These are phyloP conservation scores for Psammodynastes pulverulentus DNA, from an alignment of 2,113 vertebrate genomes.

Conservation along the genomic window DNA sequence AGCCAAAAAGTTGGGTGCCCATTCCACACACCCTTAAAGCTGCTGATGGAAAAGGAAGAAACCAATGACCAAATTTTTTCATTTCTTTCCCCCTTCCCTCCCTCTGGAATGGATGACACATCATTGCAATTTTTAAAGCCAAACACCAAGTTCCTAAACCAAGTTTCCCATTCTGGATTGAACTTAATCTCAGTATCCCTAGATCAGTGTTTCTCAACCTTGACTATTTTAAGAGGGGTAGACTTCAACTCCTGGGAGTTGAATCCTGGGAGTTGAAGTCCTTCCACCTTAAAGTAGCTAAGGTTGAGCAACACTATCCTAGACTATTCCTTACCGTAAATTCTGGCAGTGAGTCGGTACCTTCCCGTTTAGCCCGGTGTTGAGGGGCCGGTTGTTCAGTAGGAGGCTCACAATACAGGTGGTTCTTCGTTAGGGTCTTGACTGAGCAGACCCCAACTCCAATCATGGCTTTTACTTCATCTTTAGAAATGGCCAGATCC, in stretches of 20 bases:
- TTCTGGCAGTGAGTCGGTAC: conserved; percentile 81
- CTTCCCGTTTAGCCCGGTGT: conserved; percentile 76
- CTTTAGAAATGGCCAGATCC: conserved; percentile 92
- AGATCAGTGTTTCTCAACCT: too few species aligned
- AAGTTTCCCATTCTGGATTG: not conserved
- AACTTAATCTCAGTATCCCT: not conserved
- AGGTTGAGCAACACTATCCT: too few species aligned
- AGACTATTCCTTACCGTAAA: conserved; percentile 81
- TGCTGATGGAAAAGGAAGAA: not conserved
- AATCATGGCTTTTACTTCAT: conserved; percentile 93
- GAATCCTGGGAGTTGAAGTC: too few species aligned
- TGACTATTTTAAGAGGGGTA: too few species aligned
- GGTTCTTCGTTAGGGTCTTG: conserved; percentile 90
- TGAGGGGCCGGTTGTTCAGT: conserved; percentile 80
- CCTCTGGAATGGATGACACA: not conserved
- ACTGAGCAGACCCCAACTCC: conserved; percentile 88
- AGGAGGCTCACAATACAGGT: conserved; percentile 94
- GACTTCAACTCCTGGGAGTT: too few species aligned
- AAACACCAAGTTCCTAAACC: not conserved
- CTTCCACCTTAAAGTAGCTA: too few species aligned
- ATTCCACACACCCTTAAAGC: not conserved
- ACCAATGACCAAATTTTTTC: too few species aligned
- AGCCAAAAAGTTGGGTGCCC: not conserved
- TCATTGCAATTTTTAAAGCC: not conserved
- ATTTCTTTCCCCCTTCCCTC: too few species aligned